Conservation (phyloP, 2,113 vertebrate species). For the Thermophis baileyi region DNA sequence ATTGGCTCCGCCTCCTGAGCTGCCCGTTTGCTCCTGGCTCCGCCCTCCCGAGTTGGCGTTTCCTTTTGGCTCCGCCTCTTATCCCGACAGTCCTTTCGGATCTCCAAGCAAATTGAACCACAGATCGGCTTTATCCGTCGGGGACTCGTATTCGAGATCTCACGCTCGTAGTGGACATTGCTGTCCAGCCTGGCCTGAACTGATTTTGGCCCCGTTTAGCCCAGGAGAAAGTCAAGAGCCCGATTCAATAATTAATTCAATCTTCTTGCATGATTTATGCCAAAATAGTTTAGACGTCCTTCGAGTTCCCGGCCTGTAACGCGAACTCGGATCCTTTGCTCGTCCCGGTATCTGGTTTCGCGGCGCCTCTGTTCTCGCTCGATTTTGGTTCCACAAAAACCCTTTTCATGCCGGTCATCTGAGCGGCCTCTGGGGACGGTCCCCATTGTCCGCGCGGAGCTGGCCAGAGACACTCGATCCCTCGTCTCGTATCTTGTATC, state of each 20-base stretch:
- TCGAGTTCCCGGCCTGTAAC: neutral
- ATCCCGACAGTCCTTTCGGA: neutral
- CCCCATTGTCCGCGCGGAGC: neutral
- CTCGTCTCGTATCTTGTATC: neutral
- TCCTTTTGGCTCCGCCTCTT: neutral
- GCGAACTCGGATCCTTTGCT: neutral
- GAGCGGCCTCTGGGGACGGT: neutral
- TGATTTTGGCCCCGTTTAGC: neutral
- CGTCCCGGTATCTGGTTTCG: conserved; percentile 45
- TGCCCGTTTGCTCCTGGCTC: neutral
- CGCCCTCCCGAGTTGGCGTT: neutral
- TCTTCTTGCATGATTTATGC: neutral
- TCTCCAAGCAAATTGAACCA: neutral
- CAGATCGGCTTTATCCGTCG: neutral
- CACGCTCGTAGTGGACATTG: neutral
- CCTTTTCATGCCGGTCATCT: conserved; percentile 36
- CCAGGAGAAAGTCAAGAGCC: too few relatives aligned
- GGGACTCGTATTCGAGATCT: neutral
- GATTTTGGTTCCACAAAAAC: conserved; percentile 37
- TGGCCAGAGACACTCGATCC: conserved; percentile 33
- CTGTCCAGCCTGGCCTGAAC: neutral
- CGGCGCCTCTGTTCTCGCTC: conserved; percentile 22
- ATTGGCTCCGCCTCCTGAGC: neutral
- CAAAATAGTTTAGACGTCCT: neutral
- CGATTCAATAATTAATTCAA: neutral